These are phyloP conservation scores for Paragorgia papillata DNA, from an alignment of 92 coral and sea anemone species.

Conservation along the genomic window DNA sequence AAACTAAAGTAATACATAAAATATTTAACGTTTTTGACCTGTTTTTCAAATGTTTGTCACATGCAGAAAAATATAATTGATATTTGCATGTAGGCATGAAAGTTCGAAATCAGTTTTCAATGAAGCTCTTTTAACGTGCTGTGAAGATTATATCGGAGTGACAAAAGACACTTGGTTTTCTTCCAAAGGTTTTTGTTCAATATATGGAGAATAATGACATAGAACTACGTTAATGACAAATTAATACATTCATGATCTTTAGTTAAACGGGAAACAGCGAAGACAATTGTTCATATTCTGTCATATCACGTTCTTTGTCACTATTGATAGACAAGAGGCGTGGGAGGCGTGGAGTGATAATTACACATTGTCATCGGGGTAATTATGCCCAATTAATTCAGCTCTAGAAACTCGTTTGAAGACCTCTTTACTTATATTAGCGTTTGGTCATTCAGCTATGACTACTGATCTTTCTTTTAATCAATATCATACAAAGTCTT, in stretches of 20 bases:
- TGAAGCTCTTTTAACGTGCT: conserved; percentile 7
- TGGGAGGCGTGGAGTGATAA: conserved; percentile 93
- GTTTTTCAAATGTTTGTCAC: no score
- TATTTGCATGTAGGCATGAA: background rate
- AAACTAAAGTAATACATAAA: no score
- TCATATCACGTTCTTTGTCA: conserved; percentile 24
- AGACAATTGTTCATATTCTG: conserved; percentile 36
- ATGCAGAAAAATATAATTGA: no score
- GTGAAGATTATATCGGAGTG: conserved; percentile 25
- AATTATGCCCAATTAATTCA: conserved; percentile 46
- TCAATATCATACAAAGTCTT: conserved; percentile 28
- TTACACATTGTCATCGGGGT: conserved; percentile 51
- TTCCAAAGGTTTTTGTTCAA: conserved; percentile 23
- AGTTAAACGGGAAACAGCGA: conserved; percentile 34
- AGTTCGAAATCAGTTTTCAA: conserved; percentile 5
- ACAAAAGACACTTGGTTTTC: conserved; percentile 1
- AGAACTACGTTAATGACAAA: conserved; percentile 14
- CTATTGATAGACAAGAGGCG: conserved; percentile 35
- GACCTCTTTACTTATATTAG: conserved; percentile 38
- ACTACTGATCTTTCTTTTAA: conserved; percentile 21
- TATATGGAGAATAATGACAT: conserved; percentile 21
- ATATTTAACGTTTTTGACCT: no score
- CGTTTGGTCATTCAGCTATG: conserved; percentile 33
- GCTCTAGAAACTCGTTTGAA: conserved; percentile 24
- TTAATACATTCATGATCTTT: conserved; percentile 38